Percentiles rank a stretch among this genome's conserved stretches.
phyloP scores from a whole-genome alignment of 2,888 invertebrate species.

The Idaea aversata region DNA sequence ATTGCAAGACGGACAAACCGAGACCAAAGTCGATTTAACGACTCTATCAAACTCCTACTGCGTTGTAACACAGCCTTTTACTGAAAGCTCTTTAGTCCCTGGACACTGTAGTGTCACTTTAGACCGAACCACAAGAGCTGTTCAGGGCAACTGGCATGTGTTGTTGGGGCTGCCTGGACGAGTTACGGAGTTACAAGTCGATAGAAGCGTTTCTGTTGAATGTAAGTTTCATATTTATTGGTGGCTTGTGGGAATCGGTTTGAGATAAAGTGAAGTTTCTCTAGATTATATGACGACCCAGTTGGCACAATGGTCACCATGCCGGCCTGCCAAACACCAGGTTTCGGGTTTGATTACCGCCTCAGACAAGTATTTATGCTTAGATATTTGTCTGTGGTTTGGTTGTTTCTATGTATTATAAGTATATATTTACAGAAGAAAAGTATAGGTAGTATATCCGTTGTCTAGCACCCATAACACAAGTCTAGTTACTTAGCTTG shows the following conservation, averaged over 20 bases:
- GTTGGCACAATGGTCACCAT: no score
- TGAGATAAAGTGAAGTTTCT: no score
- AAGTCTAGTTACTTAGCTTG: no score
- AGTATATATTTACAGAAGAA: no score
- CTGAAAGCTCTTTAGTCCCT: conserved; percentile 59
- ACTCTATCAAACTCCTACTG: conserved; percentile 58
- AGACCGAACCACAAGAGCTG: conserved; percentile 60
- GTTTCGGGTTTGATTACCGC: no score
- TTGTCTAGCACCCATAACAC: no score
- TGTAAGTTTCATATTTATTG: conserved; percentile 37
- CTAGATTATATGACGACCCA: no score
- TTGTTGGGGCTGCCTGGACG: conserved; percentile 66
- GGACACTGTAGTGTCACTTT: conserved; percentile 65
- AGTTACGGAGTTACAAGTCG: conserved; percentile 58
- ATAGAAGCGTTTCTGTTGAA: conserved; percentile 58
- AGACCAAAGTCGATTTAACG: conserved; percentile 47
- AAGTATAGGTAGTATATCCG: no score
- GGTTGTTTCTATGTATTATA: no score
- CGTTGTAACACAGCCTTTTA: conserved; percentile 64
- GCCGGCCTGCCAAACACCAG: no score
- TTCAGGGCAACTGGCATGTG: conserved; percentile 71
- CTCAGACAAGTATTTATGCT: no score
- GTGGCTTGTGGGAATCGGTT: neutral
- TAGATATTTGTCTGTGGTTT: no score
- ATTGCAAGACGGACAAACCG: conserved; percentile 51